Evolutionary conservation across 2,113 vertebrate genomes (phyloP).

Genomic region (Bubo scandiacus): DNA sequence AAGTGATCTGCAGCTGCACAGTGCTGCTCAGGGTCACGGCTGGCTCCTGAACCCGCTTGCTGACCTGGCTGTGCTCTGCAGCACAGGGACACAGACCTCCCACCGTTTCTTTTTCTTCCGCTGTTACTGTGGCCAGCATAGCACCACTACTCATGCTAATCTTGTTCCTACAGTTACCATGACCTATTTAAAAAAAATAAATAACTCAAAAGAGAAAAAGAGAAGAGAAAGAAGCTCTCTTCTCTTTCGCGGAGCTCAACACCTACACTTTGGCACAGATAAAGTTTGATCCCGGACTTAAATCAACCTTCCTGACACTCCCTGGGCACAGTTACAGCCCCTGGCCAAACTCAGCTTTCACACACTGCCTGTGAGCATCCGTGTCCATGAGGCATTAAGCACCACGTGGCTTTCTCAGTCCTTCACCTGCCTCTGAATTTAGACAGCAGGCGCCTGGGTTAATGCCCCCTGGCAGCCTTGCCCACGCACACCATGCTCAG

Average conservation of each 20-base stretch:
- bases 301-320: background rate
- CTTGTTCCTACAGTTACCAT: background rate
- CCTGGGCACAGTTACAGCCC: background rate
- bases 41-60: background rate
- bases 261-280: background rate
- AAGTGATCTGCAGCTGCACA: background rate
- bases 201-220: background rate
- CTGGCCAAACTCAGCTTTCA: background rate
- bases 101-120: background rate
- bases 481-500: background rate
- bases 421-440: background rate
- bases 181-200: background rate
- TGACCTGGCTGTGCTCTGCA: background rate
- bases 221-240: background rate
- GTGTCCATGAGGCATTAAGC: background rate
- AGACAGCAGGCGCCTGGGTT: background rate
- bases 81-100: background rate
- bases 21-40: background rate
- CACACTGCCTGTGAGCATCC: background rate
- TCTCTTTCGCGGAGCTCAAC: background rate
- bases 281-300: conserved; percentile 11
- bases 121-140: background rate
- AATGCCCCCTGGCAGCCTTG: background rate
- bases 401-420: background rate
- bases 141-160: background rate